Percentiles rank a stretch among this genome's conserved stretches.
phyloP scores from a whole-genome alignment of 2,113 vertebrate species.

The Reinhardtius hippoglossoides region DNA sequence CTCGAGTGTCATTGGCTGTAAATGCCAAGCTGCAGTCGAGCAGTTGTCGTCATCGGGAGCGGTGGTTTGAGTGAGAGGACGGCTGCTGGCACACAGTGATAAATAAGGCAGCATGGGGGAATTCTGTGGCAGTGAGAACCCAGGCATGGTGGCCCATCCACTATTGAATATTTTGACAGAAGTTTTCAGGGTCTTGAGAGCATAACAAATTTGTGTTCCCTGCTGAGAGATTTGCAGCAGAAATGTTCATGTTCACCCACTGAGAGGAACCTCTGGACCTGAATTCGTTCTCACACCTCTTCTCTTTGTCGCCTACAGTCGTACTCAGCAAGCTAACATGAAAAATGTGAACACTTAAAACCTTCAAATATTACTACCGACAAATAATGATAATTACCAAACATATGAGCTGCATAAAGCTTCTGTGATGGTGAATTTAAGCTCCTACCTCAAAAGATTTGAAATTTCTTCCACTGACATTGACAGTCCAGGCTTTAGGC shows the following conservation, averaged over 20 bases:
- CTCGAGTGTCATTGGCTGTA: background rate
- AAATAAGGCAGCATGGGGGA: constrained; percentile 11
- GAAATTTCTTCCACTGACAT: background rate
- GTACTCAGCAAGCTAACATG: background rate
- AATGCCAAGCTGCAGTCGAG: constrained; percentile 2
- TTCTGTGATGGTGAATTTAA: background rate
- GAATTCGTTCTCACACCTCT: constrained; percentile 19
- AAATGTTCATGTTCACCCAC: constrained; percentile 23
- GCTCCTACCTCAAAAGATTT: background rate
- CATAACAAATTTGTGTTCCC: constrained; percentile 38
- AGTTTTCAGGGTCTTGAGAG: constrained; percentile 34
- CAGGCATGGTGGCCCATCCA: background rate
- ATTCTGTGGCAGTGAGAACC: background rate
- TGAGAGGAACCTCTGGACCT: constrained; percentile 22
- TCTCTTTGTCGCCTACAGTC: background rate
- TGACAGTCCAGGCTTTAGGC: no score
- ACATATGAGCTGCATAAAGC: background rate
- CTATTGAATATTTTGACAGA: constrained; percentile 31
- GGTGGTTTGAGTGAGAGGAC: constrained; percentile 33
- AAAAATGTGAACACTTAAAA: background rate
- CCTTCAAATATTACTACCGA: background rate
- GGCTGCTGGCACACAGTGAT: constrained; percentile 34
- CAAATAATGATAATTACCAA: background rate
- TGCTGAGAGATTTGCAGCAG: constrained; percentile 29
- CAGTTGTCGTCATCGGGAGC: constrained; percentile 14